Percentiles rank a stretch among this genome's conserved stretches.
Conservation (phyloP, 2,888 invertebrate species). For the Cryptocephalus primarius region DNA sequence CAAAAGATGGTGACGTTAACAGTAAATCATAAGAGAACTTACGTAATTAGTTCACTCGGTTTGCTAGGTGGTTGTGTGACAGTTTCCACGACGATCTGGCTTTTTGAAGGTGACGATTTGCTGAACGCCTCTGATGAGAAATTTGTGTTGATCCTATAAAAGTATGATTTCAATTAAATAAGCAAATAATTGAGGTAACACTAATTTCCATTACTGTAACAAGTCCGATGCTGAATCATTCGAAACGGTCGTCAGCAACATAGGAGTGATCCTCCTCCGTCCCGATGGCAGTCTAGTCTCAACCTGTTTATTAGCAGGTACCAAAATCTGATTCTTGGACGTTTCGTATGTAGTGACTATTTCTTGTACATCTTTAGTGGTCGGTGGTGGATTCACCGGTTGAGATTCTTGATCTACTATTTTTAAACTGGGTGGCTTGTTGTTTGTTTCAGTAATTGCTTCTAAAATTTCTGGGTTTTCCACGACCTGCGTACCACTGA, state of each 20-base stretch:
- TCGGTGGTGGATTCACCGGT: slow-evolving; percentile 8
- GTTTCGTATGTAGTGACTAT: slow-evolving; percentile 16
- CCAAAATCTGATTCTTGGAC: slow-evolving; percentile 37
- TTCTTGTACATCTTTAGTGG: slow-evolving; percentile 16
- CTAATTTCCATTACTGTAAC: slow-evolving; percentile 5
- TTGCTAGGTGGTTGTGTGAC: slow-evolving; percentile 37
- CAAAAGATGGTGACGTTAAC: too few relatives aligned
- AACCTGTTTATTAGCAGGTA: slow-evolving; percentile 79
- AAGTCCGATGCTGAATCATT: slow-evolving; percentile 4
- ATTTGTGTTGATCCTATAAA: slow-evolving; percentile 34
- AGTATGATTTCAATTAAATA: too few relatives aligned
- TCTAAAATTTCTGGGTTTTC: slow-evolving; percentile 59
- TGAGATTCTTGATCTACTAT: slow-evolving; percentile 3
- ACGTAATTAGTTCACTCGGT: slow-evolving; percentile 1
- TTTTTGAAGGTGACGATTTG: slow-evolving; percentile 66
- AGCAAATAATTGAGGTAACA: too few relatives aligned
- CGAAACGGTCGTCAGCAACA: slow-evolving; percentile 56
- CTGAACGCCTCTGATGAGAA: slow-evolving; percentile 61
- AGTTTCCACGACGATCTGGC: slow-evolving; percentile 70
- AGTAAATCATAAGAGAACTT: too few relatives aligned
- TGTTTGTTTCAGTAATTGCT: slow-evolving; percentile 39
- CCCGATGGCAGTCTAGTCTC: slow-evolving; percentile 93
- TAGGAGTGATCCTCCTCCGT: slow-evolving; percentile 89
- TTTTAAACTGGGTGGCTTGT: slow-evolving; percentile 10
- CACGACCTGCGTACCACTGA: slow-evolving; percentile 47